phyloP scores from a whole-genome alignment of 2,888 invertebrate genomes.

The Cerastis leucographa region DNA sequence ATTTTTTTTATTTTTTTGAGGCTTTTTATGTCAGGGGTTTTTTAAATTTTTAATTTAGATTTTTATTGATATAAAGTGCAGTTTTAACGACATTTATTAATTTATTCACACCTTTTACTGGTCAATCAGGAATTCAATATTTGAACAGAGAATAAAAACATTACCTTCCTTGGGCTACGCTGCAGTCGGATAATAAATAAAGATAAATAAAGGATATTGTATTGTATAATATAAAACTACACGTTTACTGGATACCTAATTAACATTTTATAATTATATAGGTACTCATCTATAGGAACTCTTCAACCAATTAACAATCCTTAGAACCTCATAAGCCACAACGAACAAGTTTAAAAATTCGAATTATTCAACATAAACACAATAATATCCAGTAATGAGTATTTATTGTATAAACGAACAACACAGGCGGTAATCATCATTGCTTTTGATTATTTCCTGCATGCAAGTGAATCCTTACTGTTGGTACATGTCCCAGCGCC shows the following conservation, averaged over 20 bases:
- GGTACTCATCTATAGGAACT: background rate
- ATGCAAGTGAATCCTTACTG: slow-evolving; percentile 60
- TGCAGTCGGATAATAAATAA: too few species aligned
- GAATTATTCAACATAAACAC: slow-evolving; percentile 51
- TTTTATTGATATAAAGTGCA: background rate
- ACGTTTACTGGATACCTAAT: background rate
- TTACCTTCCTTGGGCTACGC: background rate
- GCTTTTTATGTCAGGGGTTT: too few species aligned
- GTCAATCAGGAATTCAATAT: background rate
- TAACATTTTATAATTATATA: background rate
- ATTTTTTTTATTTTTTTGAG: too few species aligned
- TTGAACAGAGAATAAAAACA: background rate
- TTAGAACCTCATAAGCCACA: slow-evolving; percentile 29
- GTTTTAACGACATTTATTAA: slow-evolving; percentile 1
- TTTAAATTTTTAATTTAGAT: too few species aligned
- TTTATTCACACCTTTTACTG: background rate
- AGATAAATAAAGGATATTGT: too few species aligned
- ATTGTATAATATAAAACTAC: too few species aligned
- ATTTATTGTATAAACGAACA: slow-evolving; percentile 43
- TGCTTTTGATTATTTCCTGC: slow-evolving; percentile 66
- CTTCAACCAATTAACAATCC: slow-evolving; percentile 4
- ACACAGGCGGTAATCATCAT: slow-evolving; percentile 46
- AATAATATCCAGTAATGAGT: slow-evolving; percentile 44
- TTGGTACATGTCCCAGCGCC: background rate
- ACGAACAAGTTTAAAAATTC: slow-evolving; percentile 34